A percentile compares a stretch with the other conserved stretches of the same genome.
Conservation (phyloP, 2,888 invertebrate genomes). For the Ctena decussata region DNA sequence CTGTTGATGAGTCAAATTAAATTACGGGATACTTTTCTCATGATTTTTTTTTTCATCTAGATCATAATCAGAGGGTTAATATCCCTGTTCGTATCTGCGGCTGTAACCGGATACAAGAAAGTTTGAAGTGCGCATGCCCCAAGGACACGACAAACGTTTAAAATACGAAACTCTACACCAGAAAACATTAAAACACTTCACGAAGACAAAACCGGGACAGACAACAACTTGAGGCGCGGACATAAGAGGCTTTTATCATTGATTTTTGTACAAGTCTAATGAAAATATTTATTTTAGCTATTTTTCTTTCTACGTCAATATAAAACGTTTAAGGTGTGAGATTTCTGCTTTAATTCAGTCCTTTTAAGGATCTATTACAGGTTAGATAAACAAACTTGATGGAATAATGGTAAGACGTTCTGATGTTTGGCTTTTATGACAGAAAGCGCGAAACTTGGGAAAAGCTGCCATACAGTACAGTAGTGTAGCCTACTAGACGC, state of each 20-base stretch:
- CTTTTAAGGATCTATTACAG: slow-evolving; percentile 11
- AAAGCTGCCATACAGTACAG: too few relatives aligned
- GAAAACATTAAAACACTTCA: slow-evolving; percentile 2
- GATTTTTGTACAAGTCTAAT: not conserved
- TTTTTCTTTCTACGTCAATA: slow-evolving; percentile 5
- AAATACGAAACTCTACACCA: not conserved
- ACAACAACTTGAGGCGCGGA: not conserved
- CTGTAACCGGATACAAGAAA: not conserved
- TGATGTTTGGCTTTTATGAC: slow-evolving; percentile 5
- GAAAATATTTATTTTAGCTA: slow-evolving; percentile 14
- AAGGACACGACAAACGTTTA: not conserved
- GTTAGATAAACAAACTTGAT: slow-evolving; percentile 12
- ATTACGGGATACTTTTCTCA: too few relatives aligned
- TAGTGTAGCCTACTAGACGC: too few relatives aligned
- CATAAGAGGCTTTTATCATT: slow-evolving; percentile 3
- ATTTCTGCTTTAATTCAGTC: not conserved
- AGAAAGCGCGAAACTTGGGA: too few relatives aligned
- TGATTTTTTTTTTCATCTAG: too few relatives aligned
- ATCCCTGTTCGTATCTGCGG: not conserved
- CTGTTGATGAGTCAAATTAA: too few relatives aligned
- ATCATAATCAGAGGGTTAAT: too few relatives aligned
- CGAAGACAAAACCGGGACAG: not conserved
- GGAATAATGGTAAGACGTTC: not conserved
- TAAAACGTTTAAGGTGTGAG: not conserved
- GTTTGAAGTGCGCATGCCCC: slow-evolving; percentile 1